Percentiles rank a stretch among this genome's conserved stretches.
Evolutionary conservation across 2,888 invertebrate genomes (phyloP).

Genomic region (Scaptomyza parva): DNA sequence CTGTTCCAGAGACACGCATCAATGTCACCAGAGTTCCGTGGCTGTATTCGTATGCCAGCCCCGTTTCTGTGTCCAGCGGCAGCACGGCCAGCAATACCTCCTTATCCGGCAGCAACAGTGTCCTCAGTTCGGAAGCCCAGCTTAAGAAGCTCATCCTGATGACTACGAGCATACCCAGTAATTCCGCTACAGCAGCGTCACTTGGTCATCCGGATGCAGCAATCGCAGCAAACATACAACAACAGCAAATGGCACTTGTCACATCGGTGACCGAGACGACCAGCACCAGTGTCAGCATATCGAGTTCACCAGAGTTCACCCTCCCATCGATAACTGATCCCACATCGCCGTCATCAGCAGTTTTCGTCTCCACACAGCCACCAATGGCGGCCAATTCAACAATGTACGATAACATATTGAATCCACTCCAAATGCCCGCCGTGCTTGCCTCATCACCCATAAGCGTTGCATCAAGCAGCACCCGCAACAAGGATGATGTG

Average conservation of each 20-base stretch:
- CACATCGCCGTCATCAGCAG: not conserved
- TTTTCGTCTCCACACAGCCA: constrained; percentile 7
- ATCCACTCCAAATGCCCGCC: constrained; percentile 52
- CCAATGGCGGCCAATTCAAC: constrained; percentile 25
- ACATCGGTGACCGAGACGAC: constrained; percentile 69
- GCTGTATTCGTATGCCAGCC: constrained; percentile 24
- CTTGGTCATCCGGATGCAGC: constrained; percentile 9
- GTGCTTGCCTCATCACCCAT: constrained; percentile 6
- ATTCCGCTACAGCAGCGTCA: constrained; percentile 7
- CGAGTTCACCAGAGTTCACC: constrained; percentile 71
- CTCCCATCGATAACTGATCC: constrained; percentile 44
- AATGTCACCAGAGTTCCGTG: constrained; percentile 33
- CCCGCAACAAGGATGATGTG: constrained; percentile 60
- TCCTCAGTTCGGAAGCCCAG: constrained; percentile 57
- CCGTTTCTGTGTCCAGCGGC: constrained; percentile 22
- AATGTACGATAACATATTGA: constrained; percentile 51
- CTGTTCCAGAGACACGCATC: constrained; percentile 20
- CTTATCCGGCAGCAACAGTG: constrained; percentile 34
- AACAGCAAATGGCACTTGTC: constrained; percentile 61
- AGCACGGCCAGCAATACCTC: constrained; percentile 52
- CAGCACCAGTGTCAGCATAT: constrained; percentile 70
- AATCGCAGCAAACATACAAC: constrained; percentile 36
- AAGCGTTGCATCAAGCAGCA: constrained; percentile 45
- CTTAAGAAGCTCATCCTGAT: constrained; percentile 78
- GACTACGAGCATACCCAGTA: constrained; percentile 39